These are phyloP conservation scores for Panopea generosa DNA, from an alignment of 2,888 invertebrate species.

Conservation along the genomic window DNA sequence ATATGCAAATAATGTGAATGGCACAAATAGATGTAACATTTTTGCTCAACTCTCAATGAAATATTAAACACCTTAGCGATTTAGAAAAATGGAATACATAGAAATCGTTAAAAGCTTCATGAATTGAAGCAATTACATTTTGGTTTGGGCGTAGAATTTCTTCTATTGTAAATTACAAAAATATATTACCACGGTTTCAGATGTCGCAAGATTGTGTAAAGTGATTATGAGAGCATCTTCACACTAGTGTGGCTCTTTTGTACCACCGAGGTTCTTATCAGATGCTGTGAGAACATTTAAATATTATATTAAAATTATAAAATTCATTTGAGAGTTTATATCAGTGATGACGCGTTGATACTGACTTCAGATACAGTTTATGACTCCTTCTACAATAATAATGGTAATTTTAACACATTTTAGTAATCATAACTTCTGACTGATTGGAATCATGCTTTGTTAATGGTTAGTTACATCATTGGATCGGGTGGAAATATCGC, in stretches of 20 bases:
- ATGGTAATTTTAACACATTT: slow-evolving; percentile 31
- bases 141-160: neutral
- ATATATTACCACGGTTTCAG: neutral
- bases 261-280: slow-evolving; percentile 21
- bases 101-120: neutral
- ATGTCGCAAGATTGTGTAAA: slow-evolving; percentile 16
- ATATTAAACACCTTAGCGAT: slow-evolving; percentile 1
- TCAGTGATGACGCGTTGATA: slow-evolving; percentile 32
- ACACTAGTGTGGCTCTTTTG: slow-evolving; percentile 21
- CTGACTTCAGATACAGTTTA: slow-evolving; percentile 23
- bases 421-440: neutral
- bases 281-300: slow-evolving; percentile 36
- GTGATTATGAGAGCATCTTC: slow-evolving; percentile 25
- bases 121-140: slow-evolving; percentile 11
- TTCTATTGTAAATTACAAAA: neutral
- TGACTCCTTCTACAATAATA: slow-evolving; percentile 36
- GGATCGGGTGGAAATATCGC: no score
- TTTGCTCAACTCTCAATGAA: neutral
- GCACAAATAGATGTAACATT: neutral
- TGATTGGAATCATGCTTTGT: no score
- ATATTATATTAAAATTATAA: slow-evolving; percentile 47
- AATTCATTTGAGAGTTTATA: slow-evolving; percentile 44
- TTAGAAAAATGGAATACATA: neutral
- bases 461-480: no score
- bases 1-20: neutral